These are phyloP conservation scores for Leptobrachium ailaonicum DNA, from an alignment of 2,113 vertebrate genomes.

Conservation along the genomic window DNA sequence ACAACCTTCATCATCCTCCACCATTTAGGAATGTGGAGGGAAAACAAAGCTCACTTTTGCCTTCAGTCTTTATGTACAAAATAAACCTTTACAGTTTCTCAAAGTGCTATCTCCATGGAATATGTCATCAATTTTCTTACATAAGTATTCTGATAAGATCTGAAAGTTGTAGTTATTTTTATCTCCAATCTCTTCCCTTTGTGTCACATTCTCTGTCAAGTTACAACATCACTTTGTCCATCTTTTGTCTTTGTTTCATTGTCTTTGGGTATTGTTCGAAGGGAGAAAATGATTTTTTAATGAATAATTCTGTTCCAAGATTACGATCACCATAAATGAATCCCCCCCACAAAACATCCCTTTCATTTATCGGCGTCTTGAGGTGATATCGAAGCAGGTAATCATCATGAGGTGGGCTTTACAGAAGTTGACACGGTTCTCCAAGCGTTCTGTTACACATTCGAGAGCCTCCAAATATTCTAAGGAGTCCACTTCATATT, in stretches of 20 bases:
- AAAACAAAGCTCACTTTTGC: conserved; percentile 58
- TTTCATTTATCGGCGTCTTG: conserved; percentile 77
- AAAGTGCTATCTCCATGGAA: conserved; percentile 82
- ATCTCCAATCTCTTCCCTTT: conserved; percentile 48
- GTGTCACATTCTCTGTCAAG: conserved; percentile 55
- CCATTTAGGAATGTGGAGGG: conserved; percentile 52
- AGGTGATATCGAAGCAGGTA: conserved; percentile 96
- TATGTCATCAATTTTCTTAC: conserved; percentile 53
- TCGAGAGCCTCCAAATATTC: conserved; percentile 95
- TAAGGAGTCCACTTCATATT: conserved; percentile 89
- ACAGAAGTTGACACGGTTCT: conserved; percentile 96
- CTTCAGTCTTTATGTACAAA: conserved; percentile 71
- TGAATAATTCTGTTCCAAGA: neutral
- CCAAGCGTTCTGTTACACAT: conserved; percentile 88
- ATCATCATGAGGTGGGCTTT: conserved; percentile 99
- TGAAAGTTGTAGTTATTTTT: conserved; percentile 21
- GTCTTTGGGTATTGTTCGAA: conserved; percentile 64
- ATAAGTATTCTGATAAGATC: conserved; percentile 47
- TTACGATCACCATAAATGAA: neutral
- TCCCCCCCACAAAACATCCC: neutral
- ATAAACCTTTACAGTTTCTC: conserved; percentile 65
- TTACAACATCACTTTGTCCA: conserved; percentile 66
- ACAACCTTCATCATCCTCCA: conserved; percentile 56
- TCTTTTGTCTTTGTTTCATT: conserved; percentile 68
- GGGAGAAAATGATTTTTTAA: conserved; percentile 14